Evolutionary conservation across 2,888 invertebrate species (phyloP).

Genomic region (Orthonevra nobilis): DNA sequence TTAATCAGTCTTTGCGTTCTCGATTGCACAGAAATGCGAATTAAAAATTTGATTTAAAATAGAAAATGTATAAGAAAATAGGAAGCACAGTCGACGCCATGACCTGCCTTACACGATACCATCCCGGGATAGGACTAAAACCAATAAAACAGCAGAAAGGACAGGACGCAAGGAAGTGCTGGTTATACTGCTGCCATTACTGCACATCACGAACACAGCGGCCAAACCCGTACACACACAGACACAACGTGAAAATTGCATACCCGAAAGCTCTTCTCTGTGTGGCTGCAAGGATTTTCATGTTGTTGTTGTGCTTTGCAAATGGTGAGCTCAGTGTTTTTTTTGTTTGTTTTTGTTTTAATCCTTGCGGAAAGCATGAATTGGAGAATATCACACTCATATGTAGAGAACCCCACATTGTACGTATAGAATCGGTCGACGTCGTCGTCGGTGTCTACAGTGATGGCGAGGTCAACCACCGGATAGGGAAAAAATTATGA

Average conservation of each 20-base stretch:
- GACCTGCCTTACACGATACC: slow-evolving; percentile 81
- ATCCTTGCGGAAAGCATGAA: slow-evolving; percentile 46
- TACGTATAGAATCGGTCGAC: slow-evolving; percentile 16
- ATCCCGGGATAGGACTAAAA: slow-evolving; percentile 80
- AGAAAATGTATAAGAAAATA: slow-evolving; percentile 64
- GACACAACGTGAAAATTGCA: slow-evolving; percentile 12
- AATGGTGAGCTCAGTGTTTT: too few species aligned
- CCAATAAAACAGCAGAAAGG: slow-evolving; percentile 70
- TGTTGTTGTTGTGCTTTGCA: slow-evolving; percentile 21
- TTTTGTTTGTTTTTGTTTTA: slow-evolving; percentile 2
- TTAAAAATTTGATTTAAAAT: slow-evolving; percentile 41
- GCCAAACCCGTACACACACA: slow-evolving; percentile 15
- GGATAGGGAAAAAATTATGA: slow-evolving; percentile 56
- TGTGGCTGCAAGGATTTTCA: slow-evolving; percentile 58
- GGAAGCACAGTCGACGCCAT: slow-evolving; percentile 75
- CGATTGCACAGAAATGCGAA: slow-evolving; percentile 35
- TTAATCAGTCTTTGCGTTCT: slow-evolving; percentile 60
- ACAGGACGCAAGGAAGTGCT: slow-evolving; percentile 63
- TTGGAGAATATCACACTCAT: slow-evolving; percentile 55
- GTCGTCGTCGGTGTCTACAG: slow-evolving; percentile 14
- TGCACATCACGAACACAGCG: slow-evolving; percentile 40
- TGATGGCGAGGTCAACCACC: slow-evolving; percentile 64
- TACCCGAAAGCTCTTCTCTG: slow-evolving; percentile 43
- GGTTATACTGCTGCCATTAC: slow-evolving; percentile 58
- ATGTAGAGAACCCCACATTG: slow-evolving; percentile 58